Evolutionary conservation across 1,140 invertebrate species (phyloP), one percentile per base, ranked within the genome.

Genomic region (Brachionus paranguensis): DNA sequence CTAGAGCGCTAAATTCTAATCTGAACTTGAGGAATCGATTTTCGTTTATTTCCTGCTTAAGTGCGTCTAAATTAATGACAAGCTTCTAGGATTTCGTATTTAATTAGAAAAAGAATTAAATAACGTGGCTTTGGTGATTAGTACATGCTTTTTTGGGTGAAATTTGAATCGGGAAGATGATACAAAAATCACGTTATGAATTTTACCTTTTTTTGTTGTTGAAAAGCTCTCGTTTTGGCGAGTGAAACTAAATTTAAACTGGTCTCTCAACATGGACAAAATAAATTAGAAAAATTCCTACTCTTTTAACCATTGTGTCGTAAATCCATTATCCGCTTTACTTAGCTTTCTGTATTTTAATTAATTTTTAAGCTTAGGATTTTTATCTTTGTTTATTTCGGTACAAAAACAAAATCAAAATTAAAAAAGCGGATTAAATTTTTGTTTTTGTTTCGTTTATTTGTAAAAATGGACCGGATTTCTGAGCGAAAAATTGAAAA

Each of bases 301-400:
- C 41, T 43, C 37, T 72, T 43, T 17, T 72, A 68, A 41, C 65
- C 33, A 72, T 72, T 72, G 37, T 72, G 68, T 72, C 68, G 68
- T 72, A 72, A 72, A 41, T 20, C 68, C 41, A 72, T 72, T 72
- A 72, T 72, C 68, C 68, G 68, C 68, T 72, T 72, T 72, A 72
- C 33, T 72, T 72, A 41, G 68, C 68, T 72, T 72, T 72, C 68
- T 72, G 68, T 72, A 72, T 72, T 72, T 43, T 72, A 72, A 72
- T 72, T 72, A 72, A 72, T 72, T 72, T 72, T 43, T 72, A 43
- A 41, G 29, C 37, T 43, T 41, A 72, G 43, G 68, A 72, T 41
- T 72, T 72, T 72, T 72, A 72, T 72, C 68, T 72, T 72, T 72
- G 68, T 72, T 72, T 72, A 72, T 72, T 72, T 72, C 68, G 68